Evolutionary conservation across 2,888 invertebrate species (phyloP).

Genomic region (Branchipolynoe longqiensis): DNA sequence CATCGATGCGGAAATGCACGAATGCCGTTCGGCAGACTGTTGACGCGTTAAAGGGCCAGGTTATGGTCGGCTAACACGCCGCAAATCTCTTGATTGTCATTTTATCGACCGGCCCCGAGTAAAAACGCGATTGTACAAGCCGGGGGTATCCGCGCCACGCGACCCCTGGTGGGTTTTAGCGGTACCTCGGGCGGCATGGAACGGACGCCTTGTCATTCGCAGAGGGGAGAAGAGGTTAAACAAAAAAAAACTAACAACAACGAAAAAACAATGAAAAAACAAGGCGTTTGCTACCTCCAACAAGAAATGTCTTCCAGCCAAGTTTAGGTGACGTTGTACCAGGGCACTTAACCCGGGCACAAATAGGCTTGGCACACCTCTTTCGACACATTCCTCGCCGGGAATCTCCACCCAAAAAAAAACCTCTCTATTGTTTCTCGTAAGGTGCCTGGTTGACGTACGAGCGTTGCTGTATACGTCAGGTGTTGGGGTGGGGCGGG

Average conservation of each 20-base stretch:
- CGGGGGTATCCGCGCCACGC: background rate
- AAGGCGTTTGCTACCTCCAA: background rate
- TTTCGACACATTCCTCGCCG: constrained; percentile 9
- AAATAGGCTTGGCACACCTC: constrained; percentile 23
- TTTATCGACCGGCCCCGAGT: background rate
- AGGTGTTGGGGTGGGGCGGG: background rate
- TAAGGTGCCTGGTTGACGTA: constrained; percentile 8
- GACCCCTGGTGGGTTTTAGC: background rate
- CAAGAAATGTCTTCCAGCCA: constrained; percentile 25
- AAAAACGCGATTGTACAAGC: constrained; percentile 13
- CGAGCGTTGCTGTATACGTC: background rate
- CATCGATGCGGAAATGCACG: too few relatives aligned
- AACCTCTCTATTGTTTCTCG: constrained; percentile 23
- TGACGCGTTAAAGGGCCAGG: constrained; percentile 1
- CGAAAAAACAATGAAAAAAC: background rate
- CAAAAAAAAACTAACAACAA: background rate
- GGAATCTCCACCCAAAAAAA: background rate
- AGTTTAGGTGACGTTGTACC: constrained; percentile 21
- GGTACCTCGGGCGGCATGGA: background rate
- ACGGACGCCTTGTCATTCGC: background rate
- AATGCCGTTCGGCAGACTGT: too few relatives aligned
- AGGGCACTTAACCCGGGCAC: constrained; percentile 30
- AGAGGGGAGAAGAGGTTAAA: background rate
- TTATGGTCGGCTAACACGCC: constrained; percentile 9
- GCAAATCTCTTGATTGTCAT: constrained; percentile 18